phyloP scores from a whole-genome alignment of 1,140 invertebrate genomes.

The Papilio aristodemus region DNA sequence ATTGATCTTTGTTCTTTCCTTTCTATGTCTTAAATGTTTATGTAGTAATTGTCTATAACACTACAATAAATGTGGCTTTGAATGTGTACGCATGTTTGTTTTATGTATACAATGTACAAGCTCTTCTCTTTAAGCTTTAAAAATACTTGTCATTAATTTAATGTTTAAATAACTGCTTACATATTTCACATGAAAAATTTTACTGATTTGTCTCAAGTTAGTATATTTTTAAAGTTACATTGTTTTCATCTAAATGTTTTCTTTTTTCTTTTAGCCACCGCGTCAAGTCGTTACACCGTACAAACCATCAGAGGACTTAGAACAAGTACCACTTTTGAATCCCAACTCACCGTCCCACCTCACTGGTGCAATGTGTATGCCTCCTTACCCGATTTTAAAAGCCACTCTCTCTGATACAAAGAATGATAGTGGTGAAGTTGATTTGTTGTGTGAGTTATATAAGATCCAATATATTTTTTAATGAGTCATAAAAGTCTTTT shows the following conservation, averaged over 20 bases:
- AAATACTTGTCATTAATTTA: no score
- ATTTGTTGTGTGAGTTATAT: slow-evolving; percentile 57
- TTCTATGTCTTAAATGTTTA: no score
- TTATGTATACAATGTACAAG: background rate
- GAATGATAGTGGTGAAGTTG: slow-evolving; percentile 49
- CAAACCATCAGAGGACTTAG: slow-evolving; percentile 90
- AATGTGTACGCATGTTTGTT: no score
- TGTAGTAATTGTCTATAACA: no score
- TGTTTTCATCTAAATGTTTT: no score
- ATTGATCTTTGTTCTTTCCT: no score
- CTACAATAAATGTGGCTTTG: no score
- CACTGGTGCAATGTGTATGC: slow-evolving; percentile 61
- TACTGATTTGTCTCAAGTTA: no score
- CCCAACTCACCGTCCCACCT: slow-evolving; percentile 81
- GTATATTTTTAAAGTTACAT: background rate
- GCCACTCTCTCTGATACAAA: slow-evolving; percentile 34
- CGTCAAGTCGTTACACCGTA: slow-evolving; percentile 93
- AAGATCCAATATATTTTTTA: no score
- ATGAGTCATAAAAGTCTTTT: no score
- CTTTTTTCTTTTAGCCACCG: slow-evolving; percentile 77
- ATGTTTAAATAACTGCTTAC: no score
- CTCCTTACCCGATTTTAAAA: slow-evolving; percentile 54
- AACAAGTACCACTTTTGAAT: slow-evolving; percentile 81
- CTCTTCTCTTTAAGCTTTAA: background rate
- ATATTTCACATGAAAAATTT: no score